phyloP scores from a whole-genome alignment of 2,888 invertebrate species.

The Troglohyphantes excavatus region DNA sequence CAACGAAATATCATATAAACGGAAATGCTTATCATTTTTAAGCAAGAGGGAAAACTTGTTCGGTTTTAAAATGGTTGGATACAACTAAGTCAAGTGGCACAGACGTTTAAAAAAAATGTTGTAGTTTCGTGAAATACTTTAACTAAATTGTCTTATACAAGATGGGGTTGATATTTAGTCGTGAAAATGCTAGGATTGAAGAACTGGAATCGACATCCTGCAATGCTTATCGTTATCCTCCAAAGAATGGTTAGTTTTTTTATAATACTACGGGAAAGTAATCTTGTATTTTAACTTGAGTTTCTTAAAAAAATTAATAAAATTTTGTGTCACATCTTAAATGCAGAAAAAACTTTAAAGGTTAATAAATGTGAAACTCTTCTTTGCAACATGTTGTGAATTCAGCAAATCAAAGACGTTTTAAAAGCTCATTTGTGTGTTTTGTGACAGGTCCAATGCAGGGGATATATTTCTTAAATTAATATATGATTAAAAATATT shows the following conservation, averaged over 20 bases:
- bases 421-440: too few species aligned
- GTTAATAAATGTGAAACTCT: too few species aligned
- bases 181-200: conserved; percentile 78
- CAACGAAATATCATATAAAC: background rate
- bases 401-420: too few species aligned
- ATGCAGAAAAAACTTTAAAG: too few species aligned
- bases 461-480: too few species aligned
- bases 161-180: conserved; percentile 73
- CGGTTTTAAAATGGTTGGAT: background rate
- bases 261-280: background rate
- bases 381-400: too few species aligned
- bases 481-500: too few species aligned
- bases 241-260: conserved; percentile 60
- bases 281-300: conserved; percentile 8
- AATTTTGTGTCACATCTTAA: too few species aligned
- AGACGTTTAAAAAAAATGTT: background rate
- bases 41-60: background rate
- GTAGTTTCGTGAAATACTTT: background rate
- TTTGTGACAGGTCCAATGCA: too few species aligned
- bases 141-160: background rate
- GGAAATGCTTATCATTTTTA: background rate
- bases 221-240: conserved; percentile 77
- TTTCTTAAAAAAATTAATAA: too few species aligned
- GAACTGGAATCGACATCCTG: conserved; percentile 70
- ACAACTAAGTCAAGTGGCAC: background rate